Evolutionary conservation across 2,797 vertebrate genomes (phyloP), one percentile per base, ranked within the genome.

Genomic region (Gallirallus australis): DNA sequence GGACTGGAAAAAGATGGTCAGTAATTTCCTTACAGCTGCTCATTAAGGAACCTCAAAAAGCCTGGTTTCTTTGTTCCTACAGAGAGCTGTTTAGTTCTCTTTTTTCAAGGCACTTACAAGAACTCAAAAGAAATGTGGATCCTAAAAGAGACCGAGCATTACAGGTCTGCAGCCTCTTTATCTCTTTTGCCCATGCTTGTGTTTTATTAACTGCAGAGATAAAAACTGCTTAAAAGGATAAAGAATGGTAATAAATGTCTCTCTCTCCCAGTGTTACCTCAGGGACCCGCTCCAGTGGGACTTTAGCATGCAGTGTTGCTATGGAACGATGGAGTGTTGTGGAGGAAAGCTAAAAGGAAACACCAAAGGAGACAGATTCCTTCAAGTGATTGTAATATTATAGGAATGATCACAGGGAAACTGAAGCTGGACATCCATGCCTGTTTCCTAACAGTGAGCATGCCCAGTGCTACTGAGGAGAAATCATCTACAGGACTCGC

Each of bases 161-260:
- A 72, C 15, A 90, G 12, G 6, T 39, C 54, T 75, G 64, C 20
- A 71, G 30, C 12, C 37, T 75, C 45, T 93, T 92, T 87, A 83
- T 39, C 39, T 69, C 53, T 73, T 94, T 93, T 93, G 52, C 35
- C 50, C 61, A 50, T 45, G 33, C 21, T 65, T 54, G 21, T 48
- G 31, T 61, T 95, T 93, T 87, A 93, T 91, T 82, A 77, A 72
- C 73, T 76, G 59, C 31, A 48, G 57, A 64, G 50, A 93, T 81
- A 92, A 92, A 93, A 96, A 16, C 53, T 76, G 39, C 57, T 84
- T 70, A 52, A 61, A 84, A 89, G 82, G 57, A 52, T 4, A 64
- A 40, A 81, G 45, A 83, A 54, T 3, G 17, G 50, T 47, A 52
- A 42, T 77, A 95, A 92, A 85, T 4, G 1, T 31, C 4, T 42